Conservation (phyloP, 2,888 invertebrate species). For the Megaustenia siamemsis region DNA sequence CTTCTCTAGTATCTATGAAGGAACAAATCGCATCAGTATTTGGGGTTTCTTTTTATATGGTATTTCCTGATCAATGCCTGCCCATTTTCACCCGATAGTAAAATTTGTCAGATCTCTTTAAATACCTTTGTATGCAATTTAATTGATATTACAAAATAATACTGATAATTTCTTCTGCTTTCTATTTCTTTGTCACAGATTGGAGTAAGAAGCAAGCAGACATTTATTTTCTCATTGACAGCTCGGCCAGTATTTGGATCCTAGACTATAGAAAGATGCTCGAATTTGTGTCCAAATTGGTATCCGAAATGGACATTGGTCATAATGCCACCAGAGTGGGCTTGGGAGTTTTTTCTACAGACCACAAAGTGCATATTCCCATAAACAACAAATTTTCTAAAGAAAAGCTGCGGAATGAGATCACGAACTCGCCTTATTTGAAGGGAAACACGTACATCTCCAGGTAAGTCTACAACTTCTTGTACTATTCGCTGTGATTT, state of each 20-base stretch:
- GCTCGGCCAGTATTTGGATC: constrained; percentile 54
- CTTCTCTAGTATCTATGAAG: too few relatives aligned
- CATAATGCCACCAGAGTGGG: constrained; percentile 60
- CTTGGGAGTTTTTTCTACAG: constrained; percentile 57
- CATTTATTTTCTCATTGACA: constrained; percentile 43
- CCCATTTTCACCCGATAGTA: too few relatives aligned
- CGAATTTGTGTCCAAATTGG: constrained; percentile 61
- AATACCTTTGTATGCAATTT: too few relatives aligned
- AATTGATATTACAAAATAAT: too few relatives aligned
- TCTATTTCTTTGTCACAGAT: background rate
- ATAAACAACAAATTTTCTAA: constrained; percentile 21
- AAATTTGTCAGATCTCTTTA: too few relatives aligned
- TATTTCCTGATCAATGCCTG: too few relatives aligned
- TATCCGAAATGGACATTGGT: constrained; percentile 59
- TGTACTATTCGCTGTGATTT: too few relatives aligned
- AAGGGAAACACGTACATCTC: constrained; percentile 34
- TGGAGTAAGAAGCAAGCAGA: constrained; percentile 10
- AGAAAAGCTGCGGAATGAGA: background rate
- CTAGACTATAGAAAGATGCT: constrained; percentile 63
- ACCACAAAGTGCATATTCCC: constrained; percentile 1
- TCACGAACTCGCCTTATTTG: constrained; percentile 13
- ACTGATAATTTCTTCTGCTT: too few relatives aligned
- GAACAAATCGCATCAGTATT: too few relatives aligned
- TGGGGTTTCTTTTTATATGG: too few relatives aligned
- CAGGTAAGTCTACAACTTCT: background rate